These are phyloP conservation scores for Drosophila putrida DNA, from an alignment of 2,888 invertebrate species.

Conservation along the genomic window DNA sequence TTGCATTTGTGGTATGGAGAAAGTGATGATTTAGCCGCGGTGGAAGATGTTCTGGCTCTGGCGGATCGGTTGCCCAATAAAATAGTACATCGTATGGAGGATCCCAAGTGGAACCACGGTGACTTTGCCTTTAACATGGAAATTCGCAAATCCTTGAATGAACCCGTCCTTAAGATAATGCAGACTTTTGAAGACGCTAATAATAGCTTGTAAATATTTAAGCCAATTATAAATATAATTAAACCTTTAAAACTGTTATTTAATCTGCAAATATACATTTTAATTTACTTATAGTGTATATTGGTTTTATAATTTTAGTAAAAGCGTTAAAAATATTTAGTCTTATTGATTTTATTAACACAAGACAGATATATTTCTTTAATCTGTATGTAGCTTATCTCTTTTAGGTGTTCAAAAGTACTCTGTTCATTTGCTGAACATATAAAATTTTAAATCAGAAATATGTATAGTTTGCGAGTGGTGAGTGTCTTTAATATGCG, in stretches of 20 bases:
- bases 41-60: slow-evolving; percentile 69
- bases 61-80: slow-evolving; percentile 62
- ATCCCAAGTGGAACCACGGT: slow-evolving; percentile 68
- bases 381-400: too few species aligned
- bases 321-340: too few species aligned
- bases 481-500: not conserved
- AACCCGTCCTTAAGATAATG: slow-evolving; percentile 71
- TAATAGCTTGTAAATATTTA: not conserved
- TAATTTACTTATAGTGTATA: too few species aligned
- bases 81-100: slow-evolving; percentile 59
- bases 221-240: too few species aligned
- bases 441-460: not conserved
- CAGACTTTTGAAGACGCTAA: slow-evolving; percentile 50
- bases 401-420: not conserved
- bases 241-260: too few species aligned
- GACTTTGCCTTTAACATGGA: slow-evolving; percentile 63
- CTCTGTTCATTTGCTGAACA: not conserved
- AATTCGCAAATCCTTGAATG: slow-evolving; percentile 64
- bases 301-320: too few species aligned
- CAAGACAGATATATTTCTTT: too few species aligned
- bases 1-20: slow-evolving; percentile 77
- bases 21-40: slow-evolving; percentile 72
- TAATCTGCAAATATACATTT: too few species aligned
- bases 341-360: too few species aligned
- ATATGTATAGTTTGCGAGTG: not conserved